Evolutionary conservation across 2,113 vertebrate species (phyloP), one percentile per base, ranked within the genome.

Genomic region (Plecotus auritus): DNA sequence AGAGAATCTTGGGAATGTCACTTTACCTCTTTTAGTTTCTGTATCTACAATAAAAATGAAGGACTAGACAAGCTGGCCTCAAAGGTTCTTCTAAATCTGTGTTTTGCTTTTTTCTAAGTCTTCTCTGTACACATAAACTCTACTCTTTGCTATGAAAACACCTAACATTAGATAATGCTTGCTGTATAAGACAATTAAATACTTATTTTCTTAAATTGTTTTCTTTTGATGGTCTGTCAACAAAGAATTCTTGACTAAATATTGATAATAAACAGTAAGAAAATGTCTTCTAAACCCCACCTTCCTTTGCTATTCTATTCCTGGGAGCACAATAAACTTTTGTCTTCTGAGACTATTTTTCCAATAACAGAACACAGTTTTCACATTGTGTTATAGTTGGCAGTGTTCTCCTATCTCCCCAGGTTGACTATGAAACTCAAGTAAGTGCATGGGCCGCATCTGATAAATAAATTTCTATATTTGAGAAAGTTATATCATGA

Each of bases 381-480:
- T 74, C 23, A 83, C 40, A 22, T 5, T 70, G 40, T 85, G 7
- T 40, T 87, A 37, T 0, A 93, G 32, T 23, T 88, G 30, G 83
- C 30, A 91, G 8, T 22, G 54, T 40, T 94, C 37, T 76, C 40
- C 26, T 82, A 30, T 90, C 26, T 82, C 49, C 40, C 40, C 35
- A 96, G 56, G 23, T 18, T 54, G 9, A 95, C n/a, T 77, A 89
- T 37, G 61, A 91, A 94, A 93, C 85, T 85, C 49, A 77, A 88
- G 23, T 61, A 80, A 84, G 20, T 61, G 12, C 22, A 67, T 5
- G 32, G 37, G 12, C 28, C 76, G 0, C 20, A 92, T 20, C 10
- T 81, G 51, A 51, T 72, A 87, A 66, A 45, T 77, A 67, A 47
- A 73, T 61, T 54, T 91, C 54, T 81, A 77, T 93, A 91, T 49